A percentile compares a stretch with the other conserved stretches of the same genome.
phyloP scores from a whole-genome alignment of 2,888 invertebrate genomes.

The Anaspis maculata region DNA sequence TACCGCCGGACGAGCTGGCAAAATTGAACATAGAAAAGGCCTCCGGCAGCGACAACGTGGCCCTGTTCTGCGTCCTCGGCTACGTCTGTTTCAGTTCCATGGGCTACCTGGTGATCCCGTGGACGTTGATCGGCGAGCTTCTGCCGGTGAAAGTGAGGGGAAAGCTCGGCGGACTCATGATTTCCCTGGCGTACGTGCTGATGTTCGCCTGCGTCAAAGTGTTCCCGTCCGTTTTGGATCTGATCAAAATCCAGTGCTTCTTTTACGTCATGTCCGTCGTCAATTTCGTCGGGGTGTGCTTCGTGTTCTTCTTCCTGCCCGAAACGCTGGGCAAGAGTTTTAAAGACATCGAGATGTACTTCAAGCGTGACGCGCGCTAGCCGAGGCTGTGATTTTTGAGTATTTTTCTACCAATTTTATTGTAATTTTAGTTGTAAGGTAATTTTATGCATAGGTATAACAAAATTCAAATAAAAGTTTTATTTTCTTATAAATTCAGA shows the following conservation, averaged over 20 bases:
- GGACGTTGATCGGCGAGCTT: conserved; percentile 50
- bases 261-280: conserved; percentile 44
- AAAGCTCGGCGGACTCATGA: conserved; percentile 44
- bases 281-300: conserved; percentile 41
- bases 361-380: conserved; percentile 28
- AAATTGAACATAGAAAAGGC: conserved; percentile 24
- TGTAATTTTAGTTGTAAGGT: too few species aligned
- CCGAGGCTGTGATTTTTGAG: too few species aligned
- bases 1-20: conserved; percentile 24
- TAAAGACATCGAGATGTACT: conserved; percentile 46
- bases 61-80: conserved; percentile 43
- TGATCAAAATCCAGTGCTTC: conserved; percentile 39
- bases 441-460: too few species aligned
- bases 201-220: conserved; percentile 49
- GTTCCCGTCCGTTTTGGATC: conserved; percentile 43
- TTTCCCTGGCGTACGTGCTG: conserved; percentile 46
- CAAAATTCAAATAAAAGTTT: too few species aligned
- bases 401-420: too few species aligned
- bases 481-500: too few species aligned
- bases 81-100: conserved; percentile 48
- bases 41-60: conserved; percentile 34
- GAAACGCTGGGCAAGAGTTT: conserved; percentile 52
- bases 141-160: conserved; percentile 47
- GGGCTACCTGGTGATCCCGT: conserved; percentile 50
- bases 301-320: conserved; percentile 46